Evolutionary conservation across 2,888 invertebrate genomes (phyloP).

Genomic region (Lycophotia porphyrea): DNA sequence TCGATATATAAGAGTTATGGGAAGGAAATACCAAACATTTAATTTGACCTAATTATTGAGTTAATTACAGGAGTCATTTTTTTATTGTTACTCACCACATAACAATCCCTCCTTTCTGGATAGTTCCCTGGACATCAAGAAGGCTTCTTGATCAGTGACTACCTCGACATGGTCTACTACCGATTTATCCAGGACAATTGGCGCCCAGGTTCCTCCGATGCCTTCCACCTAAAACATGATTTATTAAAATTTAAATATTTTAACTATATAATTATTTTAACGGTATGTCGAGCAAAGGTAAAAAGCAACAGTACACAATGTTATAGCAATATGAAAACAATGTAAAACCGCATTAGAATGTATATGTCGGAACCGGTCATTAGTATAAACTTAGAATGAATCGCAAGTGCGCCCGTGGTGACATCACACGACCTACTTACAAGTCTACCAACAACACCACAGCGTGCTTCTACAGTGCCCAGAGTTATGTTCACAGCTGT

Average conservation of each 20-base stretch:
- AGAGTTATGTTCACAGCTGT: no score
- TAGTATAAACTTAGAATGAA: no score
- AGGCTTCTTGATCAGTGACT: slow-evolving; percentile 93
- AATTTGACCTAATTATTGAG: slow-evolving; percentile 2
- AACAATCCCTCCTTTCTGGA: slow-evolving; percentile 97
- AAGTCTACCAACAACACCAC: no score
- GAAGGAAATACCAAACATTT: slow-evolving; percentile 21
- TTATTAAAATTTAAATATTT: not conserved
- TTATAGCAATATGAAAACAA: not conserved
- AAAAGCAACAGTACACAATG: not conserved
- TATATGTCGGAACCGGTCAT: no score
- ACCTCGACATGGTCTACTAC: slow-evolving; percentile 96
- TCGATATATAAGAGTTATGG: not conserved
- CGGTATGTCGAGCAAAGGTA: not conserved
- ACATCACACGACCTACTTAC: no score
- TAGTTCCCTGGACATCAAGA: slow-evolving; percentile 94
- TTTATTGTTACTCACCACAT: slow-evolving; percentile 90
- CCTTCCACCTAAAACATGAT: slow-evolving; percentile 89
- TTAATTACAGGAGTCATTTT: not conserved
- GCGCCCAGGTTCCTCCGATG: slow-evolving; percentile 97
- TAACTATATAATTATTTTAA: not conserved
- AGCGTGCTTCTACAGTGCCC: no score
- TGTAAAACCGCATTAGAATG: not conserved
- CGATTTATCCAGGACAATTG: slow-evolving; percentile 94
- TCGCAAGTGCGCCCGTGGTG: no score